Evolutionary conservation across 2,113 vertebrate species (phyloP), one percentile per base, ranked within the genome.

Genomic region (Rissa tridactyla): DNA sequence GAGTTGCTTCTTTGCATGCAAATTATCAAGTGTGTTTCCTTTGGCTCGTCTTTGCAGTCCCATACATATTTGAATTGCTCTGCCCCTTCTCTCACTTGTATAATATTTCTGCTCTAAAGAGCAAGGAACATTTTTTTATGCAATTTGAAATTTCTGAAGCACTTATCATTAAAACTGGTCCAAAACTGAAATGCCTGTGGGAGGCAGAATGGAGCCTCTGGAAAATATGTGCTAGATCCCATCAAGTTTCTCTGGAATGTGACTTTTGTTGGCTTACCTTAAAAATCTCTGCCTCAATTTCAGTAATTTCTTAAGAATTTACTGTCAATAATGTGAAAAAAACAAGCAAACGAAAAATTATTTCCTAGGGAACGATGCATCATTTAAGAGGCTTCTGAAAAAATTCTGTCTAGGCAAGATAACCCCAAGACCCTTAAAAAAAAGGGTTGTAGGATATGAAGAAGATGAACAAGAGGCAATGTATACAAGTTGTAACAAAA

Each of bases 341-440:
- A 55, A 4, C 5, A 91, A 86, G 10, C 21, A 70, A 60, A 51
- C 5, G n/a, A 52, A 75, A 14, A 69, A 27, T 13, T 60, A 16
- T 44, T 90, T 93, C 23, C 23, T 34, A 69, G 38, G 11, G 15
- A 78, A 68, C 15, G 47, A 68, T 23, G 13, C 2, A 47, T 42
- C 9, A 8, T 19, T 21, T 30, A 64, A 75, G 8, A 76, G 13
- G 20, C 9, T 88, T 82, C 20, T 36, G 29, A 65, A 86, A 92
- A 82, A 69, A n/a, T 1, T 76, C 2, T 62, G 0, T 27, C 12
- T 22, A 44, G 58, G 16, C 5, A 86, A 70, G 36, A 77, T 61
- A 62, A 90, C 5, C 11, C 47, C 0, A 0, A 83, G 40, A 70
- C 1, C 2, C 13, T 2, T 47, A 46, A 44, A 47, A 65, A 86